Evolutionary conservation across 2,797 vertebrate genomes (phyloP), one percentile per base, ranked within the genome.

Genomic region (Thunnus albacares): DNA sequence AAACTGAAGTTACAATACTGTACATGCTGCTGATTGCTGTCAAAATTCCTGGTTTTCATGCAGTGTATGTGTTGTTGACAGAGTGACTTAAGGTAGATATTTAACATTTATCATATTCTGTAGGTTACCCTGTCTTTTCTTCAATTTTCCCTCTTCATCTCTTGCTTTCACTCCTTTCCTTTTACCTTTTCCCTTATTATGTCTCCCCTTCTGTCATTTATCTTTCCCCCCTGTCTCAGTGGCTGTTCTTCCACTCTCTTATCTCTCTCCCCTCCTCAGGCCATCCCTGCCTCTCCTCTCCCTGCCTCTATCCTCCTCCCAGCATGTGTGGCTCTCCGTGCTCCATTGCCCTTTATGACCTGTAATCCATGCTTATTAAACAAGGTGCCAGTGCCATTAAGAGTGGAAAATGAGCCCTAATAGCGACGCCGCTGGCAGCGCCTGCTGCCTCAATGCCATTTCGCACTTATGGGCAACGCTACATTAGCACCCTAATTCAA

Each of bases 281-380:
- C 41, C 41, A 45, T 62, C 69, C 75, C 22, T 55, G 41, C 47
- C 75, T 75, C 60, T 63, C 38, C 65, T 55, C 13, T 17, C 56
- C 59, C 4, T 67, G 68, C 45, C 71, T 71, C 47, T 77, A 61
- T 81, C 63, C 70, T 62, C 74, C 75, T 75, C 60, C 51, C 71
- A 84, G 74, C 75, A 68, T 68, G 82, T 80, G 89, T 75, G 59
- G 58, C 72, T 81, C 65, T 82, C 76, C 30, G 56, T 79, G 85
- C 91, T 89, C 89, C 80, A 84, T 91, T 90, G 90, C 90, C 87
- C 90, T 95, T 94, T 90, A 94, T 87, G 90, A 93, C 93, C 94
- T 94, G 91, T 94, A 95, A 94, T 92, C 90, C 85, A 88, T 88
- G 90, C 91, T 94, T 94, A 94, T 95, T 94, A 94, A 94, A 94